These are phyloP conservation scores for Ochropacha duplaris DNA, from an alignment of 2,888 invertebrate genomes.

Conservation along the genomic window DNA sequence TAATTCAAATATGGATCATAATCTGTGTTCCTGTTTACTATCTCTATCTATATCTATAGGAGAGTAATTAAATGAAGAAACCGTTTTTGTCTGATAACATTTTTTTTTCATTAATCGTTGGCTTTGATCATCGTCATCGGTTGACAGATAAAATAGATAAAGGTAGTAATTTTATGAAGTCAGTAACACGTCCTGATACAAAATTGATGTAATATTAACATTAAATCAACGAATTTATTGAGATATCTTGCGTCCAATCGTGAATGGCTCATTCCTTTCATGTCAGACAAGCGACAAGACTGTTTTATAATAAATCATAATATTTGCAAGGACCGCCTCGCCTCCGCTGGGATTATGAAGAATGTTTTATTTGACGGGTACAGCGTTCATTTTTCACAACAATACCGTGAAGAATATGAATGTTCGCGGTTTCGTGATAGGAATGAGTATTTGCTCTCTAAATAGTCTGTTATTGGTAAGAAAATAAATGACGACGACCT, in stretches of 20 bases:
- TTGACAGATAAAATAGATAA: too few species aligned
- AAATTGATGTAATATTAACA: neutral
- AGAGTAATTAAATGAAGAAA: too few species aligned
- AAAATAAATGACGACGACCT: too few species aligned
- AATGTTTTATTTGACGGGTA: conserved; percentile 63
- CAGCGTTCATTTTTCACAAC: conserved; percentile 47
- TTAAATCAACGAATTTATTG: neutral
- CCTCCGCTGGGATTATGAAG: conserved; percentile 48
- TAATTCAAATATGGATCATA: too few species aligned
- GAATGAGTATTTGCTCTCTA: neutral
- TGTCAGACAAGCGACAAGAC: conserved; percentile 4
- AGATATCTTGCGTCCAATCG: neutral
- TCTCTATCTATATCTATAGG: too few species aligned
- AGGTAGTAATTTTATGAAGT: too few species aligned
- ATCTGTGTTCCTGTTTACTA: too few species aligned
- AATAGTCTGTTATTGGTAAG: neutral
- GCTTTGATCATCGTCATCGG: too few species aligned
- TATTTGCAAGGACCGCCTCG: conserved; percentile 38
- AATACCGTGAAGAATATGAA: conserved; percentile 38
- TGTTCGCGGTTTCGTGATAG: conserved; percentile 10
- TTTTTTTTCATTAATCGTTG: too few species aligned
- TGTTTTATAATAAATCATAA: conserved; percentile 56
- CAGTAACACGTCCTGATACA: too few species aligned
- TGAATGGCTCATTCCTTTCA: neutral
- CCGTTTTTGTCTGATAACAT: too few species aligned